Base-by-base conservation (phyloP, 2,113 vertebrate species). In the Lophura nycthemera region DNA sequence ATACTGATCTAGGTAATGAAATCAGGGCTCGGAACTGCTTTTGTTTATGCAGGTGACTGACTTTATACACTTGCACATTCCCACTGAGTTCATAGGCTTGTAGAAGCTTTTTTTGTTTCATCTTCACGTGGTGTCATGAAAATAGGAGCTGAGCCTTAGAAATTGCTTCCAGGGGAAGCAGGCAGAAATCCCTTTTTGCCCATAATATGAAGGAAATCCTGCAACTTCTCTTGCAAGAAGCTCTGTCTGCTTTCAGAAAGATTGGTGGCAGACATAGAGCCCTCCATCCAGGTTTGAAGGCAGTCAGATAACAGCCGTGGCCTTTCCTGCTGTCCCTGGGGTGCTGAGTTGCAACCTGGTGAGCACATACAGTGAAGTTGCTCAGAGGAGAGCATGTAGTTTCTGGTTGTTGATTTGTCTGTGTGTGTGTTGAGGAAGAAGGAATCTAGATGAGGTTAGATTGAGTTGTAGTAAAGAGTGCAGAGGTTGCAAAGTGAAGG, bases 281-380 rank as follows among this genome's bases (percentile, higher is more conserved):
- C 34, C 29, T 57, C 18, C 11, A 30, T 36, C 38, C 20, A 24
- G 17, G 6, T 54, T 76, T 80, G 29, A 69, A 50, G 80, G 38
- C 27, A 63, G 73, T 29, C 0, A 56, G 42, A 54, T 57, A 61
- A 45, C 52, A 0, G 0, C 16, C 21, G 0, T 19, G 36, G 61
- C 19, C 48, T 52, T 75, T 38, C 30, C 61, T 8, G 50, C 52
- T 54, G 52, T 8, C 24, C 63, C 20, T 24, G 13, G 9, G 9
- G 11, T 2, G 3, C 56, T 81, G 77, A 77, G 45, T 77, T 0
- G 0, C 9, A 43, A 45, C 32, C 54, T 36, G 6, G 32, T 34
- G 40, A 77, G 81, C 34, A 72, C 36, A 70, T 59, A n/a, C 0
- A 8, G 30, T 52, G 13, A 81, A 70, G 34, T 9, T 82, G 45